Evolutionary conservation across 2,113 vertebrate genomes (phyloP), one percentile per base, ranked within the genome.

Genomic region (Clarias macrocephalus): DNA sequence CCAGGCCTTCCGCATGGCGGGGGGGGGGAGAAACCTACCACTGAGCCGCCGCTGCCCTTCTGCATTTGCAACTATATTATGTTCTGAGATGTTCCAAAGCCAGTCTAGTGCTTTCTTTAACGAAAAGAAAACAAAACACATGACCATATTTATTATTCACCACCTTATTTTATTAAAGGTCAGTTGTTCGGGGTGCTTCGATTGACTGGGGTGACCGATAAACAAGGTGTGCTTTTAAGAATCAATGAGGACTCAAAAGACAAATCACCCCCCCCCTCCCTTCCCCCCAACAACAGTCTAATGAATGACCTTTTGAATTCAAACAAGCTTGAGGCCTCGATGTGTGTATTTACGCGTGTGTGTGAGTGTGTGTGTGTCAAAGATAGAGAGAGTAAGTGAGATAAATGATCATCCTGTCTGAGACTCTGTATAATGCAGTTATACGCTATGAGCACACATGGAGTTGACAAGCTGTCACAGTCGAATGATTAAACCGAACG

Each of bases 401-500:
- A 94, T 90, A 87, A 88, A 94, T 93, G 90, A 66, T 86, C 86
- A 90, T 90, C 84, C 89, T 48, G 1, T 19, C 48, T 62, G 86
- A 82, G 84, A 84, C 72, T 76, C 80, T 82, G 81, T 59, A 81
- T 93, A 93, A 93, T 92, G 92, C 88, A 90, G 89, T 93, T 90
- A 85, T 86, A 89, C 70, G 11, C 48, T 54, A 28, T 28, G 25
- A 28, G 48, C 23, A 2, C 63, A 37, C 88, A 82, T 23, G 80
- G 52, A 84, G 92, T 87, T 77, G 88, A 93, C 93, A 92, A 77
- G 92, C 92, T 94, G 94, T 92, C 90, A 62, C 76, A 84, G 90
- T 90, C 88, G 88, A 87, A 88, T 94, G 93, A 94, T 94, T 90
- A 93, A 93, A 91, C 92, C 91, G 92, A 93, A 92, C 90, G 48